Conservation (phyloP, 2,113 vertebrate species). For the Rissa tridactyla region DNA sequence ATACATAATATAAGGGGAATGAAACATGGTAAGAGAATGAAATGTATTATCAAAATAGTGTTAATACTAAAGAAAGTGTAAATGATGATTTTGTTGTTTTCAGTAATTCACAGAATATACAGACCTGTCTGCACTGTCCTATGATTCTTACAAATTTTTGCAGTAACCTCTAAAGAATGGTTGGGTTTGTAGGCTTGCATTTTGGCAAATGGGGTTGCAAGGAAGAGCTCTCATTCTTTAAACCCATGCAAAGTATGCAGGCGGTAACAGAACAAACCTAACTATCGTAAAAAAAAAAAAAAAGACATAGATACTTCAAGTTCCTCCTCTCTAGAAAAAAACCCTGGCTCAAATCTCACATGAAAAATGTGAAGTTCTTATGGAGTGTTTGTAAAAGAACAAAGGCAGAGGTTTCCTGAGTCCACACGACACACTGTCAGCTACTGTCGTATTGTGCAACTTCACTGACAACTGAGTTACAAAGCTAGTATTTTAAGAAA, state of each 20-base stretch:
- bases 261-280: not conserved
- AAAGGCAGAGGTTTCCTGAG: not conserved
- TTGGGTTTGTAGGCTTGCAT: not conserved
- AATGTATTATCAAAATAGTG: not conserved
- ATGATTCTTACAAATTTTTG: not conserved
- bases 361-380: not conserved
- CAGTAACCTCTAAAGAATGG: not conserved
- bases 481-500: not conserved
- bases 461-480: not conserved
- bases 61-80: not conserved
- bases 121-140: not conserved
- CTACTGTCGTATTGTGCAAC: not conserved
- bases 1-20: not conserved
- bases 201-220: not conserved
- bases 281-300: not conserved
- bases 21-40: not conserved
- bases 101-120: not conserved
- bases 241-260: not conserved
- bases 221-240: not conserved
- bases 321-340: not conserved
- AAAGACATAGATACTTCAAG: not conserved
- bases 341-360: not conserved
- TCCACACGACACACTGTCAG: not conserved
- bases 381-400: not conserved
- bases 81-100: not conserved